Base-by-base conservation (phyloP, 2,113 vertebrate species). In the Ceyx melanurus region DNA sequence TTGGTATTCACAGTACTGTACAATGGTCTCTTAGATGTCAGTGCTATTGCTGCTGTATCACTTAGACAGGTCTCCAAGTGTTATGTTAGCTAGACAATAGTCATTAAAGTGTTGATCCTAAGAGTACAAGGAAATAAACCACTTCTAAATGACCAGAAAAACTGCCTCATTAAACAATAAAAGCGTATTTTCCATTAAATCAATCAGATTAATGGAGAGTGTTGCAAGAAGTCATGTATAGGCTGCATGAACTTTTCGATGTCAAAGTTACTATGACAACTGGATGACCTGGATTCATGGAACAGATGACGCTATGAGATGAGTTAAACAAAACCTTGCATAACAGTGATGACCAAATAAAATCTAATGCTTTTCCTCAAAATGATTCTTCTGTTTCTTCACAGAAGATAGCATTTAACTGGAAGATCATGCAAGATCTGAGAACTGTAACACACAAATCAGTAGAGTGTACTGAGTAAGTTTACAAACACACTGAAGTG, bases 161-260 rank as follows among this genome's bases (percentile, higher is more conserved):
- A 7, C 10, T 70, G 14, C 46, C 50, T 88, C 26, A 14, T 71
- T 74, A 80, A 89, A 9, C 33, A 91, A 29, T 33, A 87, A 19
- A 94, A 73, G 29, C 25, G 13, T 46, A 58, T 68, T 79, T 86
- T 66, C 87, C 57, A 51, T 66, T 93, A 74, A 83, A 95, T 92
- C 96, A 96, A 97, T 95, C 92, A 95, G 78, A 96, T 95, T 88
- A 96, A 94, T 91, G 95, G 89, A 86, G 66, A 86, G 73, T 9
- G 51, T 88, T 95, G 93, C 92, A 87, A 93, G 43, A 96, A 97
- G 86, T 94, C 93, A 89, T 61, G 54, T 94, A 94, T 79, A 74
- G 68, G 88, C 88, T 50, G 83, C 54, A 54, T 89, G 92, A 71
- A 66, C 64, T 96, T 94, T 93, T 91, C 28, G 57, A 88, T 81